phyloP scores from a whole-genome alignment of 2,888 invertebrate genomes.

The Himalopsyche japonica region DNA sequence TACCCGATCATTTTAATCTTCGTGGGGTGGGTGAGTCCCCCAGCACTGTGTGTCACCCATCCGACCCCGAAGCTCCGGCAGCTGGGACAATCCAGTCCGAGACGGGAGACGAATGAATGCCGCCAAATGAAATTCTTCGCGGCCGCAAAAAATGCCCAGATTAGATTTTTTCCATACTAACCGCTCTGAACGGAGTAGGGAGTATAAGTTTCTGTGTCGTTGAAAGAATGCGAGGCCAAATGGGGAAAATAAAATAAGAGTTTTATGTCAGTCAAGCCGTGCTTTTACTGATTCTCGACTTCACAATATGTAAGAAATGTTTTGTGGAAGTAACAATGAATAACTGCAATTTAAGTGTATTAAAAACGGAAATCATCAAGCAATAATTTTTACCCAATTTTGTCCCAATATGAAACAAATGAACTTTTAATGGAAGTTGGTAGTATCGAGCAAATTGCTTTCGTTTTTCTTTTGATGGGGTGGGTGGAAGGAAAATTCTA shows the following conservation, averaged over 20 bases:
- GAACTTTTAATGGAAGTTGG: too few species aligned
- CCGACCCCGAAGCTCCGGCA: background rate
- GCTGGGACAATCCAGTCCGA: conserved; percentile 7
- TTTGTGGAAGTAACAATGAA: too few species aligned
- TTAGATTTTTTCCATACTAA: conserved; percentile 56
- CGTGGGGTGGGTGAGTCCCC: background rate
- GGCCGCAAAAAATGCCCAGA: conserved; percentile 65
- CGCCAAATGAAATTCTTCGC: conserved; percentile 66
- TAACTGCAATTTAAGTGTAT: too few species aligned
- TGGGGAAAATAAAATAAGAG: background rate
- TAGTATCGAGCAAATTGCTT: too few species aligned
- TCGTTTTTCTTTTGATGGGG: too few species aligned
- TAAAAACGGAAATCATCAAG: too few species aligned
- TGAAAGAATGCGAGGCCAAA: background rate
- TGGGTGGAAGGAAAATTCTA: too few species aligned
- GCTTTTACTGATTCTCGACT: background rate
- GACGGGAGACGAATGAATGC: conserved; percentile 60
- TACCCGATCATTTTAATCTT: conserved; percentile 35
- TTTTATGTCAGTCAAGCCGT: background rate
- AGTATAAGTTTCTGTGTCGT: background rate
- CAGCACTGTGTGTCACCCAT: background rate
- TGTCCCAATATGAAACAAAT: too few species aligned
- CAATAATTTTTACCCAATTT: too few species aligned
- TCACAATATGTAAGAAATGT: too few species aligned
- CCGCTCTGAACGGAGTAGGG: background rate